Percentiles rank a stretch among this genome's conserved stretches.
These are phyloP conservation scores for Muricea muricata DNA, from an alignment of 92 coral and sea anemone genomes.

Conservation along the genomic window DNA sequence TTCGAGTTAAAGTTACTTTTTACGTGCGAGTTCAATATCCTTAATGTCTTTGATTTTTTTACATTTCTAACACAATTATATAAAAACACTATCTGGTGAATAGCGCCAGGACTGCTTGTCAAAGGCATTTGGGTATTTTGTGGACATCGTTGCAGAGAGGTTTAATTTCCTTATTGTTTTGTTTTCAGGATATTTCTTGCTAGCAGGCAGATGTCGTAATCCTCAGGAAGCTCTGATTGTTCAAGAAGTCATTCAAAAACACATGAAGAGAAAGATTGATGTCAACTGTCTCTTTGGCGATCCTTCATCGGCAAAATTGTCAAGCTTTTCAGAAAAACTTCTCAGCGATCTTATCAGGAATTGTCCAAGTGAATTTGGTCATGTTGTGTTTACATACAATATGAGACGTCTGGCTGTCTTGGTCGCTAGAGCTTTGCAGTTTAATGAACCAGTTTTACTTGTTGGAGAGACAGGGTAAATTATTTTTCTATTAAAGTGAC, in stretches of 20 bases:
- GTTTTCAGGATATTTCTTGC: conserved; percentile 81
- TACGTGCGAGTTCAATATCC: too few relatives aligned
- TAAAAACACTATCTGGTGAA: too few relatives aligned
- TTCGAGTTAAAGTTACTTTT: too few relatives aligned
- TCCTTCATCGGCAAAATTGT: conserved; percentile 42
- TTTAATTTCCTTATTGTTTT: too few relatives aligned
- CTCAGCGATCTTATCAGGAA: conserved; percentile 60
- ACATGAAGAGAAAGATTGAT: conserved; percentile 80
- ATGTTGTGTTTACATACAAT: conserved; percentile 91
- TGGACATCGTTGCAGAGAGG: too few relatives aligned
- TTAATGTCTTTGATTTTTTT: too few relatives aligned
- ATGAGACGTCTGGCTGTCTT: conserved; percentile 90
- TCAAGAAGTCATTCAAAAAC: conserved; percentile 81
- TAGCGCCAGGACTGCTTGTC: too few relatives aligned
- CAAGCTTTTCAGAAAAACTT: conserved; percentile 53
- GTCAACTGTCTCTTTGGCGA: conserved; percentile 69
- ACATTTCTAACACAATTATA: too few relatives aligned
- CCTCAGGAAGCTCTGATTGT: conserved; percentile 74
- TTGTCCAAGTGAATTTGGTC: conserved; percentile 71
- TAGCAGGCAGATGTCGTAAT: conserved; percentile 93
- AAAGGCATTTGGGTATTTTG: too few relatives aligned
- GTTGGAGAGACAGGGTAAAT: conserved; percentile 98
- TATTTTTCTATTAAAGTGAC: too few relatives aligned
- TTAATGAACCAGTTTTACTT: conserved; percentile 92
- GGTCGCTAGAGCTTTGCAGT: conserved; percentile 90